Conservation (phyloP, 2,888 invertebrate genomes). For the Mycalesis mineus region DNA sequence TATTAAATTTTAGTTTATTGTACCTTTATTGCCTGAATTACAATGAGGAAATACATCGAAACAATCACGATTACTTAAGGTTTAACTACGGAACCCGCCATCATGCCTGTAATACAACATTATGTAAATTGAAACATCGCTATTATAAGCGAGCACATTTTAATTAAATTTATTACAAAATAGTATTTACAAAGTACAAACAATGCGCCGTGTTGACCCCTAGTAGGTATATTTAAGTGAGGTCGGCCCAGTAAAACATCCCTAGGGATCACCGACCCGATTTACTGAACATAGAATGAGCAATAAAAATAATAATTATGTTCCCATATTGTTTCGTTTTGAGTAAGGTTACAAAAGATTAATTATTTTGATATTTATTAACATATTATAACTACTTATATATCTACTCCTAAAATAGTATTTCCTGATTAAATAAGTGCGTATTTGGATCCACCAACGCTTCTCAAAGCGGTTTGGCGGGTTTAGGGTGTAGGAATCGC, state of each 20-base stretch:
- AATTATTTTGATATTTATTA: too few species aligned
- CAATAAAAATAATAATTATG: conserved; percentile 72
- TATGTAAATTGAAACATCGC: not conserved
- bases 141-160: not conserved
- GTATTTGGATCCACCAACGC: too few species aligned
- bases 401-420: too few species aligned
- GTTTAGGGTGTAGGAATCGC: too few species aligned
- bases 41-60: too few species aligned
- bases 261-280: conserved; percentile 63
- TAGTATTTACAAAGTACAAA: conserved; percentile 6
- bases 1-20: too few species aligned
- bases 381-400: too few species aligned
- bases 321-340: conserved; percentile 52
- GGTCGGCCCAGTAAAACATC: conserved; percentile 64
- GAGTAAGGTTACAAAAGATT: conserved; percentile 18
- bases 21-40: too few species aligned
- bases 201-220: conserved; percentile 12
- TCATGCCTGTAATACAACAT: not conserved
- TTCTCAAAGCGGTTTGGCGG: too few species aligned
- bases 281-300: conserved; percentile 71
- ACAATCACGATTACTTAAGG: too few species aligned
- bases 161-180: conserved; percentile 5
- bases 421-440: too few species aligned
- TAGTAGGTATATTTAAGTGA: conserved; percentile 53
- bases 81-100: too few species aligned